phyloP scores from a whole-genome alignment of 2,888 invertebrate genomes.

The Tipula helvola region DNA sequence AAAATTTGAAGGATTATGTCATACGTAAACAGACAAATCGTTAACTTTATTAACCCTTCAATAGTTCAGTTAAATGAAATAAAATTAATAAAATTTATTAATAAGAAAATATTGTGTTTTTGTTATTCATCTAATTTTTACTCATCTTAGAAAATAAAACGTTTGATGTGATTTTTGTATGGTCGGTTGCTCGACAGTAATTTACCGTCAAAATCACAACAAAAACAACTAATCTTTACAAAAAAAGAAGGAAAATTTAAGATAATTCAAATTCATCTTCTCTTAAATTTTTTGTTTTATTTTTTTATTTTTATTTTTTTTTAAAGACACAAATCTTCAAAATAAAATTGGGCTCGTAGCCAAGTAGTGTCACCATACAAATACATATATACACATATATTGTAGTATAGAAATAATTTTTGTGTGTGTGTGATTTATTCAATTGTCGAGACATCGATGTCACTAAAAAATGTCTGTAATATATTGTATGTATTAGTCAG shows the following conservation, averaged over 20 bases:
- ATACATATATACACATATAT: not conserved
- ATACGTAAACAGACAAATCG: not conserved
- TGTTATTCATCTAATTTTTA: not conserved
- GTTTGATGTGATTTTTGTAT: not conserved
- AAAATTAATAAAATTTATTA: not conserved
- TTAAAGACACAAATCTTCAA: conserved; percentile 4
- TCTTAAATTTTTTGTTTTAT: not conserved
- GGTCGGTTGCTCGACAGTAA: not conserved
- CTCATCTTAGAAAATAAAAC: not conserved
- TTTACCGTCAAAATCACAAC: not conserved
- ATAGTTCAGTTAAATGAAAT: not conserved
- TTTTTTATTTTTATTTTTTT: too few species aligned
- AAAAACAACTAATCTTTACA: not conserved
- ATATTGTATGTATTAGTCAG: not conserved
- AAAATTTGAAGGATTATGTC: not conserved
- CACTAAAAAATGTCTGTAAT: not conserved
- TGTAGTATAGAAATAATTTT: not conserved
- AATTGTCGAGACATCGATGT: not conserved
- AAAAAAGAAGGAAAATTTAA: not conserved
- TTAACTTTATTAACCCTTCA: not conserved
- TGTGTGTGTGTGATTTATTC: not conserved
- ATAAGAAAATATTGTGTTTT: not conserved
- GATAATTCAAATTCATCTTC: not conserved
- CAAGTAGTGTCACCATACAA: not conserved
- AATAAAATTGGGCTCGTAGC: not conserved